phyloP scores from a whole-genome alignment of 2,888 invertebrate species.

The Andrena chrysosceles region DNA sequence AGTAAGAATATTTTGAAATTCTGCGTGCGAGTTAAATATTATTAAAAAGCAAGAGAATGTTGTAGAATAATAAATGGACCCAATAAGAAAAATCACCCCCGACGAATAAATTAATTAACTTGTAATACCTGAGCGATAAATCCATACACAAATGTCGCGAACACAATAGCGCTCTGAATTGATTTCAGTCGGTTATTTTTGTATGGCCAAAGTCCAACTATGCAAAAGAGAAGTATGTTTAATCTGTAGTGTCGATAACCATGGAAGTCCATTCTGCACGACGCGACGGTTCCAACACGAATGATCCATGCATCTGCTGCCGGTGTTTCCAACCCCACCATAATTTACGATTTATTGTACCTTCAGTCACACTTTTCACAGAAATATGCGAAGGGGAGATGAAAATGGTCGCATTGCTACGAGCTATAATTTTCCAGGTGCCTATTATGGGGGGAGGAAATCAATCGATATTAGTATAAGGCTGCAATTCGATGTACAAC shows the following conservation, averaged over 20 bases:
- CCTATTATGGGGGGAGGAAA: neutral
- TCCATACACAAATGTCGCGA: neutral
- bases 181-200: neutral
- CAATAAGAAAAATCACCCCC: neutral
- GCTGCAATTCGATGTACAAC: neutral
- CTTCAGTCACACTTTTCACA: neutral
- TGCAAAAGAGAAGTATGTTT: neutral
- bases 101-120: neutral
- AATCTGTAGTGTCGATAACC: neutral
- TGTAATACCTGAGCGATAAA: neutral
- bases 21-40: too few relatives aligned
- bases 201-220: constrained; percentile 9
- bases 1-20: too few relatives aligned
- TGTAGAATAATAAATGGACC: neutral
- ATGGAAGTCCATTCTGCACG: constrained; percentile 6
- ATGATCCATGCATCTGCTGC: neutral
- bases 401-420: neutral
- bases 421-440: neutral
- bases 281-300: neutral
- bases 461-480: neutral
- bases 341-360: neutral
- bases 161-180: neutral
- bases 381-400: neutral
- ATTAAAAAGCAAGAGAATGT: neutral
- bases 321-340: neutral